These are phyloP conservation scores for Scolanthus callimorphus DNA, from an alignment of 92 coral and sea anemone species.

Conservation along the genomic window DNA sequence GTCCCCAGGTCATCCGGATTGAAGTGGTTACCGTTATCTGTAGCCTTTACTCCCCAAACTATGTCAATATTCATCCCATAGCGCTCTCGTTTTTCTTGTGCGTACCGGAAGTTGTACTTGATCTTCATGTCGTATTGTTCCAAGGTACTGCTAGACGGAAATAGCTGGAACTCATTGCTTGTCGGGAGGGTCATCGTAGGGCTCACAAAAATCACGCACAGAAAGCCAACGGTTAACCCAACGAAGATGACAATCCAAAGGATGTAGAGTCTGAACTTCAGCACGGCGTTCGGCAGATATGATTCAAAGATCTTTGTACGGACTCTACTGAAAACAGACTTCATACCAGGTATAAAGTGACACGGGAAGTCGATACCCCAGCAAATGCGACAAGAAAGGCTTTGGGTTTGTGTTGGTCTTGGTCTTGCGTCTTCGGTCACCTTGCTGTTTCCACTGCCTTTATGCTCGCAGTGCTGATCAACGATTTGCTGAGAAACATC, in stretches of 20 bases:
- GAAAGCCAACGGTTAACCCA: conserved; percentile 76
- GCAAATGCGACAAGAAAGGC: conserved; percentile 12
- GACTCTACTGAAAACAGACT: conserved; percentile 25
- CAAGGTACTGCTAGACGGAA: conserved; percentile 70
- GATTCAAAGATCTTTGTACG: conserved; percentile 48
- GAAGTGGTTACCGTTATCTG: conserved; percentile 80
- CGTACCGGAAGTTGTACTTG: conserved; percentile 69
- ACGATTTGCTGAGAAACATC: background rate
- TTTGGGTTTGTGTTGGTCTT: background rate
- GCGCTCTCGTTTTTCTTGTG: background rate
- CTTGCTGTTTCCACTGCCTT: too few relatives aligned
- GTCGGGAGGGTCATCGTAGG: conserved; percentile 73
- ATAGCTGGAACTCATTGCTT: conserved; percentile 77
- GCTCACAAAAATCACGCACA: conserved; percentile 60
- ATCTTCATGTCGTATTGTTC: conserved; percentile 77
- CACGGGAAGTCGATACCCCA: conserved; percentile 73
- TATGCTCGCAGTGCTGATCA: background rate
- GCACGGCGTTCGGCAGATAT: conserved; percentile 69
- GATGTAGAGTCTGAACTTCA: conserved; percentile 45
- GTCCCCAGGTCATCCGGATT: conserved; percentile 78
- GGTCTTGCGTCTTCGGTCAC: too few relatives aligned
- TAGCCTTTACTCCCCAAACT: conserved; percentile 75
- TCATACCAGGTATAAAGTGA: conserved; percentile 31
- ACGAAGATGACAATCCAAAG: conserved; percentile 63
- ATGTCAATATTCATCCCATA: conserved; percentile 35